These are phyloP conservation scores for Drosophila mimica DNA, from an alignment of 2,888 invertebrate species.

Conservation along the genomic window DNA sequence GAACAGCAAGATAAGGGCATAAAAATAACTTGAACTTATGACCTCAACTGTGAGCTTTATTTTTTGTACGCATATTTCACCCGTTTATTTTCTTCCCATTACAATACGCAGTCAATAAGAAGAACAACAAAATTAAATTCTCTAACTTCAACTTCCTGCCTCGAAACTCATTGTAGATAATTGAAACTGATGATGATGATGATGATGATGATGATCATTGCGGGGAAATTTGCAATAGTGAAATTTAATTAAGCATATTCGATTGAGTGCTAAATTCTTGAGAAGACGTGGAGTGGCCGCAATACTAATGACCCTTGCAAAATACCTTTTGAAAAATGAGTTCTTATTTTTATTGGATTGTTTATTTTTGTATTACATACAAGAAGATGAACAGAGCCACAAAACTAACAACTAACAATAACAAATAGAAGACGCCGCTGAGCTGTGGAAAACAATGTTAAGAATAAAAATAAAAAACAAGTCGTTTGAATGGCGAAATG, in stretches of 20 bases:
- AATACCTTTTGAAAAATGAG: conserved; percentile 29
- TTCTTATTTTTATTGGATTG: conserved; percentile 32
- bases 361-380: conserved; percentile 48
- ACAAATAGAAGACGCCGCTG: conserved; percentile 49
- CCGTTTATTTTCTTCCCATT: conserved; percentile 2
- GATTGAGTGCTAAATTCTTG: conserved; percentile 7
- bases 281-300: conserved; percentile 4
- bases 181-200: conserved; percentile 37
- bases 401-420: conserved; percentile 18
- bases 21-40: conserved; percentile 23
- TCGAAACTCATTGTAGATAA: conserved; percentile 51
- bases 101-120: conserved; percentile 20
- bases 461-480: conserved; percentile 4
- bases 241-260: conserved; percentile 27
- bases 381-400: conserved; percentile 10
- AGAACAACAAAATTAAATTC: conserved; percentile 18
- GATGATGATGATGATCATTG: conserved; percentile 12
- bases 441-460: background rate
- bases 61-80: conserved; percentile 12
- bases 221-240: conserved; percentile 34
- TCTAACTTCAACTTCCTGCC: conserved; percentile 69
- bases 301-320: conserved; percentile 15
- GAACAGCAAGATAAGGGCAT: background rate
- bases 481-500: conserved; percentile 71
- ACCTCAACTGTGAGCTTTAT: conserved; percentile 12